phyloP scores from a whole-genome alignment of 92 coral and sea anemone genomes.

The Porites divaricata region DNA sequence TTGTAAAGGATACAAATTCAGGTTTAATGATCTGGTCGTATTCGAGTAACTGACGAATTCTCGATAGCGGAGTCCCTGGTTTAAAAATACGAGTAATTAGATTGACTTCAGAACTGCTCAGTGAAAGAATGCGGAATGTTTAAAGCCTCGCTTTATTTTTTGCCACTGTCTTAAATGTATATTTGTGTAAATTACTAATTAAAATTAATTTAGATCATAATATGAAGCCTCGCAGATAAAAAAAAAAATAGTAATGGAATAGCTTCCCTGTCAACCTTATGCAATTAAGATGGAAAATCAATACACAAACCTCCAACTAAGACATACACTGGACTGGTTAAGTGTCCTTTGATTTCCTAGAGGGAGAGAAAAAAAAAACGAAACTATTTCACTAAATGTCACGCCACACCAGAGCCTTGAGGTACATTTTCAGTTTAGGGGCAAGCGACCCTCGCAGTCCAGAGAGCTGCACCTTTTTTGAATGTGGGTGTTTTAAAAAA shows the following conservation, averaged over 20 bases:
- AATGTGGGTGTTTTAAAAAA: too few species aligned
- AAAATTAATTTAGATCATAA: too few species aligned
- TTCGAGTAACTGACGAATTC: conserved; percentile 86
- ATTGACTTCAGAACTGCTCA: not conserved
- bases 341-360: conserved; percentile 90
- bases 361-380: not conserved
- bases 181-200: too few species aligned
- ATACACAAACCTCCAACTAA: conserved; percentile 75
- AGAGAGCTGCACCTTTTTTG: too few species aligned
- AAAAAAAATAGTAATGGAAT: too few species aligned
- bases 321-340: conserved; percentile 78
- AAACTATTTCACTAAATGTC: not conserved
- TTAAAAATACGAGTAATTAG: not conserved
- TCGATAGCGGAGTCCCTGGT: conserved; percentile 78
- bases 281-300: not conserved
- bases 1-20: conserved; percentile 82
- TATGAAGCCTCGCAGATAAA: too few species aligned
- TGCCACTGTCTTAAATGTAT: too few species aligned
- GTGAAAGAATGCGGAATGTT: too few species aligned
- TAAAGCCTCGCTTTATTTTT: too few species aligned
- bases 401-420: not conserved
- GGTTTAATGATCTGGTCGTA: conserved; percentile 87
- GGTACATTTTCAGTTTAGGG: too few species aligned
- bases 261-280: too few species aligned
- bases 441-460: too few species aligned